Conservation (phyloP, 2,888 invertebrate genomes). For the Julus scandinavius region DNA sequence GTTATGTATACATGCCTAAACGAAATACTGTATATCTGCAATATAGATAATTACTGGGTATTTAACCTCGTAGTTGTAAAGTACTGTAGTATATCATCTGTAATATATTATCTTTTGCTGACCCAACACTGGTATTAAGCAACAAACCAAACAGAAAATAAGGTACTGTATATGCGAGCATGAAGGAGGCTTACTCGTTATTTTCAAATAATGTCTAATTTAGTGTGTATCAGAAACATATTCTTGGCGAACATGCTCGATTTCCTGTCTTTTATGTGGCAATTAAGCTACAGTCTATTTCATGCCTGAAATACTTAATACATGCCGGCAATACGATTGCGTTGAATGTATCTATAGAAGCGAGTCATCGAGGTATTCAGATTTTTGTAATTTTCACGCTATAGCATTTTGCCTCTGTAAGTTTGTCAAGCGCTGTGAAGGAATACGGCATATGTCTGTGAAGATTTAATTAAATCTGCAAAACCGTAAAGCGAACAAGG, state of each 20-base stretch:
- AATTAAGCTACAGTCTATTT: slow-evolving; percentile 39
- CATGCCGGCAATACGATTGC: neutral
- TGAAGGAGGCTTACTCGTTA: neutral
- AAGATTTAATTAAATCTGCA: slow-evolving; percentile 35
- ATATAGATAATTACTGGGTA: no score
- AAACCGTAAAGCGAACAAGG: slow-evolving; percentile 25
- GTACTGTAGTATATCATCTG: no score
- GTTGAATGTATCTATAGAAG: neutral
- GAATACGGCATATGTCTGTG: neutral
- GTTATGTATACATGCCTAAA: no score
- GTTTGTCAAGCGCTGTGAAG: neutral
- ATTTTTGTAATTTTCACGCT: slow-evolving; percentile 34
- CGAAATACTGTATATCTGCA: no score
- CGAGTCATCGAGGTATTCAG: slow-evolving; percentile 20
- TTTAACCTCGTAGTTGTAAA: no score
- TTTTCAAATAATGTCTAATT: neutral
- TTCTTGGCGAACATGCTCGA: slow-evolving; percentile 17
- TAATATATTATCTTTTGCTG: no score
- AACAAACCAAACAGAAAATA: no score
- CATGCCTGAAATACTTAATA: slow-evolving; percentile 24
- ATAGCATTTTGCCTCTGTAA: neutral
- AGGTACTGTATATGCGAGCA: no score
- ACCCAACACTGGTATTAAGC: no score
- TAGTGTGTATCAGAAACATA: slow-evolving; percentile 22
- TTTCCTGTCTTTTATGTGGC: slow-evolving; percentile 17